These are phyloP conservation scores for Tenthredo scrophulariae DNA, from an alignment of 2,888 invertebrate species.

Conservation along the genomic window DNA sequence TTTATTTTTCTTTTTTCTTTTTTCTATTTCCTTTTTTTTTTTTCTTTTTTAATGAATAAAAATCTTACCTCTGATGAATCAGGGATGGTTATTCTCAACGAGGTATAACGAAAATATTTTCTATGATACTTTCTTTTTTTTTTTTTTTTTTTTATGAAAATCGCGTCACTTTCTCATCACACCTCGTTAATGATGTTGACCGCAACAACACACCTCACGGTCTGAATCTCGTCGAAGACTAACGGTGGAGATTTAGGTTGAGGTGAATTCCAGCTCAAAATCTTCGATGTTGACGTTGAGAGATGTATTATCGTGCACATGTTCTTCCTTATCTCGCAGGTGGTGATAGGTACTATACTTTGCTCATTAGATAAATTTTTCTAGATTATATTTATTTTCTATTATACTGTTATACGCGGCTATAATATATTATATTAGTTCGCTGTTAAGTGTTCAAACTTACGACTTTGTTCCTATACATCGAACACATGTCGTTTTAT, in stretches of 20 bases:
- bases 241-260: neutral
- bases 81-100: no score
- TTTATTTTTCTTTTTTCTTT: neutral
- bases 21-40: neutral
- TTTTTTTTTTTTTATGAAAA: no score
- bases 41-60: neutral
- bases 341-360: neutral
- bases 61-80: no score
- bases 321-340: conserved; percentile 38
- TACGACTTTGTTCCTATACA: neutral
- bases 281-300: neutral
- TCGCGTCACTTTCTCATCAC: neutral
- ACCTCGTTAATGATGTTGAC: no score
- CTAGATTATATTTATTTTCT: conserved; percentile 24
- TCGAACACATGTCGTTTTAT: neutral
- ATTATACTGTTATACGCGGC: neutral
- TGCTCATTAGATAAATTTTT: neutral
- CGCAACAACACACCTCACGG: neutral
- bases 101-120: no score
- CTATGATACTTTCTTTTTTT: no score
- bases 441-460: no score
- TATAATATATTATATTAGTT: no score
- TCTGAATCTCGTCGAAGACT: conserved; percentile 25
- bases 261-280: neutral
- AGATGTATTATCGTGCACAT: neutral